These are phyloP conservation scores for Telmatochromis brichardi DNA, from an alignment of 2,113 vertebrate species.

Conservation along the genomic window DNA sequence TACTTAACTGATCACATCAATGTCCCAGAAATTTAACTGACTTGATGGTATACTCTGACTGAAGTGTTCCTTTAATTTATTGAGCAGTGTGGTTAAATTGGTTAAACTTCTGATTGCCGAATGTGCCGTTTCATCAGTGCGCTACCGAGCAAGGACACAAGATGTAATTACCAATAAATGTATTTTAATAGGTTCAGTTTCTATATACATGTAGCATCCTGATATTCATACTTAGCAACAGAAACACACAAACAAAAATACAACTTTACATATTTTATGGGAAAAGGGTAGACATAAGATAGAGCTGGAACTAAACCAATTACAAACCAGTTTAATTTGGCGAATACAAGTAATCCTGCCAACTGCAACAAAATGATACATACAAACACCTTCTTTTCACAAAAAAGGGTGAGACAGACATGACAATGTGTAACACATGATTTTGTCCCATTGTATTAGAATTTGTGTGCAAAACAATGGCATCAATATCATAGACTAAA, in stretches of 20 bases:
- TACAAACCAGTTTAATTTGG: background rate
- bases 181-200: conserved; percentile 42
- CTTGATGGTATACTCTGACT: background rate
- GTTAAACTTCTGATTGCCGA: background rate
- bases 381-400: background rate
- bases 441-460: background rate
- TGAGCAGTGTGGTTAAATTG: background rate
- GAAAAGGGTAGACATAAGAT: background rate
- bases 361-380: background rate
- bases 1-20: background rate
- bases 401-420: background rate
- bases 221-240: conserved; percentile 14
- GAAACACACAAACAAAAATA: conserved; percentile 4
- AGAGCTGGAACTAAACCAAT: background rate
- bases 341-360: background rate
- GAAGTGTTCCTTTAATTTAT: background rate
- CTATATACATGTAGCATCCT: conserved; percentile 19
- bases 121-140: background rate
- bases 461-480: conserved; percentile 53
- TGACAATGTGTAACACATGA: background rate
- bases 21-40: background rate
- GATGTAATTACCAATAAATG: conserved; percentile 15
- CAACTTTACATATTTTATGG: background rate
- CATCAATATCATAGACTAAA: conserved; percentile 51
- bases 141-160: background rate